Evolutionary conservation across 1,140 invertebrate genomes (phyloP).

Genomic region (Lamellibrachia luymesi): DNA sequence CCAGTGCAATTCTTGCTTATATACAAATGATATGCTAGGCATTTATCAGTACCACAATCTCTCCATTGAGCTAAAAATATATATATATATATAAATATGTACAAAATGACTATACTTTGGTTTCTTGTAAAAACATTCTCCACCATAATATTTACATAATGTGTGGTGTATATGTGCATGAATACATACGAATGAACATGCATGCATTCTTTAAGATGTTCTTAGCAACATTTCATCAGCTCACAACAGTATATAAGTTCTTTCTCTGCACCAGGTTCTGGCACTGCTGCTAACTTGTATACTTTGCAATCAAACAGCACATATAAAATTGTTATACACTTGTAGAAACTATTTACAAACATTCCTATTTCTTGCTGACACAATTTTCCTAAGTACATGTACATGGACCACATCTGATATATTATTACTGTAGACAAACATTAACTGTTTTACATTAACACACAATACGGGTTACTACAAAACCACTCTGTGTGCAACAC

Average conservation of each 20-base stretch:
- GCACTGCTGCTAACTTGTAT: not conserved
- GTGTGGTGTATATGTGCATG: not conserved
- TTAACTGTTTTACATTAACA: not conserved
- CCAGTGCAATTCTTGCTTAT: not conserved
- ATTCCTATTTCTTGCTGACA: not conserved
- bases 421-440: not conserved
- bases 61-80: not conserved
- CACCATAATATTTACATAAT: not conserved
- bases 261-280: not conserved
- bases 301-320: not conserved
- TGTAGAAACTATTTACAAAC: not conserved
- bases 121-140: not conserved
- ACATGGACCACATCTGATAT: not conserved
- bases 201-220: not conserved
- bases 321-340: not conserved
- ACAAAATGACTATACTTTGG: constrained; percentile 5
- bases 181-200: not conserved
- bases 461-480: not conserved
- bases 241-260: not conserved
- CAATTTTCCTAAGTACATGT: not conserved
- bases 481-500: not conserved
- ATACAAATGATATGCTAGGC: not conserved
- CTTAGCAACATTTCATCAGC: not conserved
- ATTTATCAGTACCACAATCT: not conserved
- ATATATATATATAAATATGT: not conserved